Percentiles rank a stretch among this genome's conserved stretches.
Conservation (phyloP, 1,140 invertebrate genomes). For the Pseudomyrmex flavicornis region DNA sequence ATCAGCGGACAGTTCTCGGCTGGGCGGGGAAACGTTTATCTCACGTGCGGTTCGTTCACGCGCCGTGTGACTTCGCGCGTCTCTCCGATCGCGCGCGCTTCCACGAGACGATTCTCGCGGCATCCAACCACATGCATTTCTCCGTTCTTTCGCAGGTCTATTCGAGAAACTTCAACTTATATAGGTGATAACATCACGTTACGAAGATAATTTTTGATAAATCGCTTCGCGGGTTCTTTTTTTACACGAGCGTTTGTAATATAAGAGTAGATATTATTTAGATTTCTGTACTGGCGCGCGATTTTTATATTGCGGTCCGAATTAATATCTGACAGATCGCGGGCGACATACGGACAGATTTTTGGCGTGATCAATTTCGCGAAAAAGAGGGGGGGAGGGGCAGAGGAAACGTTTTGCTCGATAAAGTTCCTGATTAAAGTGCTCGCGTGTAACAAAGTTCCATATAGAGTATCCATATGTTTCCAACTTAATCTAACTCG, state of each 20-base stretch:
- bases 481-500: slow-evolving; percentile 74
- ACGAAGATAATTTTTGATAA: not conserved
- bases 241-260: not conserved
- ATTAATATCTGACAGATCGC: slow-evolving; percentile 64
- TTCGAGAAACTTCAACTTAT: not conserved
- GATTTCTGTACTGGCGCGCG: not conserved
- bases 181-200: not conserved
- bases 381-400: slow-evolving; percentile 4
- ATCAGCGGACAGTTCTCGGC: slow-evolving; percentile 68
- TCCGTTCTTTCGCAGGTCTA: not conserved
- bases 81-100: slow-evolving; percentile 50
- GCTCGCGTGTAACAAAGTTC: slow-evolving; percentile 73
- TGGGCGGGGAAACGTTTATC: slow-evolving; percentile 66
- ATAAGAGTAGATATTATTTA: too few relatives aligned
- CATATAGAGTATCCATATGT: slow-evolving; percentile 71
- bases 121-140: not conserved
- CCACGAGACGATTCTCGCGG: slow-evolving; percentile 17
- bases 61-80: slow-evolving; percentile 6
- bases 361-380: slow-evolving; percentile 63
- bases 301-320: not conserved
- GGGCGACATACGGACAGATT: slow-evolving; percentile 19
- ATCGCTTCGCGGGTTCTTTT: not conserved
- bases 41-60: slow-evolving; percentile 58
- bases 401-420: slow-evolving; percentile 60
- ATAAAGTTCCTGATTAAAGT: slow-evolving; percentile 74